Base-by-base conservation (phyloP, 2,797 vertebrate species). In the Enteromius treurensis region DNA sequence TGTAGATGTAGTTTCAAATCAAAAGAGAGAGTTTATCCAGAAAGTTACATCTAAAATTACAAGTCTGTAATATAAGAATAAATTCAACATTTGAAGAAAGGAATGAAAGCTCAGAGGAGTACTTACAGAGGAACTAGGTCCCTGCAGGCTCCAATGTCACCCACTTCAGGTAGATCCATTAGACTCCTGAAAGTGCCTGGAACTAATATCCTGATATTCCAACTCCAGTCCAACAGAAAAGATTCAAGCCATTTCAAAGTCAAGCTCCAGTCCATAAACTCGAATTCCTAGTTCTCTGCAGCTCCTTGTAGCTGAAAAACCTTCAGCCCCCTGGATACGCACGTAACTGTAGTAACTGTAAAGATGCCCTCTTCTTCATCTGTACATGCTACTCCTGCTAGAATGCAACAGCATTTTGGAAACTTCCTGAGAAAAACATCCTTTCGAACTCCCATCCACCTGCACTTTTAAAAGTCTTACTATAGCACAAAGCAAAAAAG, bases 351-450 rank as follows among this genome's bases (percentile, higher is more conserved):
- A 92, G 91, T 95, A 40, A 40, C 37, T 40, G 94, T 92, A 82
- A 92, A 94, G 90, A 91, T 95, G 91, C 88, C 91, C 91, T 92
- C 94, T 92, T 94, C 93, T 91, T 97, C 96, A 97, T 98, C 95
- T 95, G 96, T 95, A 92, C 94, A 93, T 89, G 84, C 86, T 93
- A 92, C 88, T 94, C 91, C 90, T 70, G 58, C 68, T 32, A 51
- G 81, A 78, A 47, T 55, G 51, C 65, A 82, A 85, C 82, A 4
- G 81, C 89, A 83, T 87, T 86, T 45, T 88, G 91, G 90, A 91
- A 90, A 92, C 92, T 95, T 91, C 91, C 91, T 91, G 90, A 89
- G 89, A 90, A 92, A 88, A 88, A 86, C 89, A 90, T 88, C 93
- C 89, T 86, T 91, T 93, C 91, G 91, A 91, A 42, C 55, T 45